Conservation (phyloP, 2,888 invertebrate genomes). For the Dicyrtomina minuta region DNA sequence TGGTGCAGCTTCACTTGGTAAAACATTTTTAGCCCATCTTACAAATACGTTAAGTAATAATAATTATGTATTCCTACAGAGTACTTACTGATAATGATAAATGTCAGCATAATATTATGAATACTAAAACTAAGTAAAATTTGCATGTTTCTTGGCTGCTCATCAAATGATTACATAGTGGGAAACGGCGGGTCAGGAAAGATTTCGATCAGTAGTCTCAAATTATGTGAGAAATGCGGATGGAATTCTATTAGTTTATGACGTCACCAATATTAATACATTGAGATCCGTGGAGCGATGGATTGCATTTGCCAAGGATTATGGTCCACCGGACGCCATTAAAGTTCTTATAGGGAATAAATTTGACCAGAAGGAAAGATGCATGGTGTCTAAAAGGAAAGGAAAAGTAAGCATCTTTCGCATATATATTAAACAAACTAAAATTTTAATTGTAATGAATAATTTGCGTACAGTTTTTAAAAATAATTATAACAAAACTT, state of each 20-base stretch:
- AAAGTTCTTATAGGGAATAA: constrained; percentile 51
- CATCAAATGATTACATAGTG: constrained; percentile 32
- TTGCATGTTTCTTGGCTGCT: no score
- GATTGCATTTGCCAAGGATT: constrained; percentile 46
- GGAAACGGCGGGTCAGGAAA: constrained; percentile 51
- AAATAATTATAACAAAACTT: neutral
- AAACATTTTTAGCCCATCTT: constrained; percentile 10
- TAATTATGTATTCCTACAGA: no score
- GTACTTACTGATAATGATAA: no score
- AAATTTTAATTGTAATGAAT: neutral
- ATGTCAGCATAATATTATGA: no score
- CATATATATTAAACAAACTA: neutral
- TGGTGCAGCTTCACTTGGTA: constrained; percentile 48
- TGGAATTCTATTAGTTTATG: constrained; percentile 49
- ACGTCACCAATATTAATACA: constrained; percentile 42
- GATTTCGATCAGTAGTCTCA: constrained; percentile 46
- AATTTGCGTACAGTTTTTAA: no score
- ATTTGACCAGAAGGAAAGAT: constrained; percentile 42
- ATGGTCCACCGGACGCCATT: constrained; percentile 42
- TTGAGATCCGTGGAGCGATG: constrained; percentile 49
- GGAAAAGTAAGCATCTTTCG: constrained; percentile 17
- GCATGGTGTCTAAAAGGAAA: constrained; percentile 38
- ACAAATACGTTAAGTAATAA: no score
- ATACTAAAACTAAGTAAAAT: no score
- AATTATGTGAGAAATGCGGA: constrained; percentile 50